These are phyloP conservation scores for Callipepla californica DNA, from an alignment of 2,113 vertebrate species.

Conservation along the genomic window DNA sequence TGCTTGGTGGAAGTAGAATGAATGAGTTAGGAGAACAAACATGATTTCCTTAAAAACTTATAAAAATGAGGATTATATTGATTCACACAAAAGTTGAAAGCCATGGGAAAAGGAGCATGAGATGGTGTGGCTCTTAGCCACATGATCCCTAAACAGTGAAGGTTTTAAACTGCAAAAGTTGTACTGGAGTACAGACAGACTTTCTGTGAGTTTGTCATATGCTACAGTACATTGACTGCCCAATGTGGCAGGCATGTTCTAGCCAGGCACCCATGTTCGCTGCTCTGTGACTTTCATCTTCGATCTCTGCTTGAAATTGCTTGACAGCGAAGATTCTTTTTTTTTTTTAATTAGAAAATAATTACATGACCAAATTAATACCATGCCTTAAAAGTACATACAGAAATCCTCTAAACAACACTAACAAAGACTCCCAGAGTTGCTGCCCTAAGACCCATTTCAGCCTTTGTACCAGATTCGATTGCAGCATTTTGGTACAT, in stretches of 20 bases:
- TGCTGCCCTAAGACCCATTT: not conserved
- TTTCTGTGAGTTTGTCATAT: not conserved
- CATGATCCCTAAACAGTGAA: not conserved
- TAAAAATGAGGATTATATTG: not conserved
- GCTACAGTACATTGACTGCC: not conserved
- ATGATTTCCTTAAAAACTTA: not conserved
- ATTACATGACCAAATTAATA: not conserved
- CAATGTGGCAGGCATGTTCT: not conserved
- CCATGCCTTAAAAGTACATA: not conserved
- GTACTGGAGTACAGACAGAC: not conserved
- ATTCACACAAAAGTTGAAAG: fast-evolving
- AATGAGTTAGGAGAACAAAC: not conserved
- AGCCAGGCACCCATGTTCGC: not conserved
- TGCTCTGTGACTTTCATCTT: fast-evolving
- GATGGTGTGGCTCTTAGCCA: not conserved
- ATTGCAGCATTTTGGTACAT: not conserved
- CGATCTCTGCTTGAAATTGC: not conserved
- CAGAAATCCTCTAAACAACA: not conserved
- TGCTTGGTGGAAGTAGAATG: not conserved
- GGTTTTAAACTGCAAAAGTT: not conserved
- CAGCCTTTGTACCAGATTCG: not conserved
- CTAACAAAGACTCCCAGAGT: fast-evolving
- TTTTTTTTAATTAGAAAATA: not conserved
- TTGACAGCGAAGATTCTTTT: not conserved
- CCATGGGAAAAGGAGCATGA: not conserved